Percentiles rank a stretch among this genome's conserved stretches.
These are phyloP conservation scores for Dromaius novaehollandiae DNA, from an alignment of 2,113 vertebrate species.

Conservation along the genomic window DNA sequence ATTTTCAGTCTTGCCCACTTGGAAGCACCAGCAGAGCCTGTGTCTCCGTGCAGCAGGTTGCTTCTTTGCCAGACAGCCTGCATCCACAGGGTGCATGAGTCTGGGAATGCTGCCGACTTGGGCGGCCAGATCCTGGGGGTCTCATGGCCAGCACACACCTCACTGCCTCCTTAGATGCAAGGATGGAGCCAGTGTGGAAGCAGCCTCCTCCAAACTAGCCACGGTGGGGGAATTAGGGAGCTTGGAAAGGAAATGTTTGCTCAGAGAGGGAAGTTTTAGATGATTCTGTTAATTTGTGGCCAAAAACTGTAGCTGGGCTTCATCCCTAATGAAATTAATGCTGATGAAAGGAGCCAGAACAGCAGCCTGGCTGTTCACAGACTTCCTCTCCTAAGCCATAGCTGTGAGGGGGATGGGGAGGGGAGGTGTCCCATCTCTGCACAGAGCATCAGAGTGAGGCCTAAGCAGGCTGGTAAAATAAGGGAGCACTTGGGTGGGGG, in stretches of 20 bases:
- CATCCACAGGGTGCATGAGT: not conserved
- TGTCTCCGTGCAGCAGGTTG: not conserved
- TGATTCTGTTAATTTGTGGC: fast-evolving
- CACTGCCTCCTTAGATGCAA: not conserved
- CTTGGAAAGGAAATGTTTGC: not conserved
- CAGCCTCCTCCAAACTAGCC: not conserved
- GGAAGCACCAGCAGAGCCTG: fast-evolving
- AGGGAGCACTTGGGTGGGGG: fast-evolving
- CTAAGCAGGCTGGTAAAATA: not conserved
- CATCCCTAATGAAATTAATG: not conserved
- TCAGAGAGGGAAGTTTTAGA: not conserved
- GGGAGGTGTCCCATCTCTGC: fast-evolving
- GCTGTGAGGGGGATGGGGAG: not conserved
- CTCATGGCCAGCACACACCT: not conserved
- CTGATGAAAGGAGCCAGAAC: not conserved
- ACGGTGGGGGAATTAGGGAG: not conserved
- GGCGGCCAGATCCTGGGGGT: fast-evolving
- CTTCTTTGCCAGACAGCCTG: not conserved
- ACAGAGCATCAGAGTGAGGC: fast-evolving
- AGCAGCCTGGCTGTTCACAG: not conserved
- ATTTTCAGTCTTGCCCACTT: fast-evolving
- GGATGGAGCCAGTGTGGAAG: not conserved
- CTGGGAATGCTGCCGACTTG: not conserved
- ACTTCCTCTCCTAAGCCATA: not conserved
- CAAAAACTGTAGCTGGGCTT: not conserved